Evolutionary conservation across 2,113 vertebrate species (phyloP), one percentile per base, ranked within the genome.

Genomic region (Brevimyrus niger): DNA sequence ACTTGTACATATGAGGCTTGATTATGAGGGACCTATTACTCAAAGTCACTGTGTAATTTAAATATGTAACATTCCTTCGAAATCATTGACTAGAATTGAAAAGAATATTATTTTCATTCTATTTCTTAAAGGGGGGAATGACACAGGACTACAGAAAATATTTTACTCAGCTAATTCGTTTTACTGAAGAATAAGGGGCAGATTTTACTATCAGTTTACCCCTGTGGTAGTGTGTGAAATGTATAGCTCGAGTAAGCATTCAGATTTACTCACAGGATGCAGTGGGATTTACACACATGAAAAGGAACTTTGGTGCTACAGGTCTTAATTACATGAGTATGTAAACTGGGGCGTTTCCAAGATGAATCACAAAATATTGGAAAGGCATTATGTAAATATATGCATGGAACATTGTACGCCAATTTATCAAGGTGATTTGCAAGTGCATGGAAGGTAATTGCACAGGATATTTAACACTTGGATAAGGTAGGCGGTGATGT

Each of bases 391-490:
- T 80, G 73, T 80, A 80, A 80, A 80, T 80, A 80, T 80, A 80
- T 80, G 35, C 73, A 80, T 80, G 73, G 73, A 38, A 80, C 73
- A 80, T 80, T 76, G 69, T 76, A 76, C 69, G 35, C 69, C 73
- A 80, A 80, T 80, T 80, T 80, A 80, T 80, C 73, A 80, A 80
- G 73, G 73, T 80, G 73, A 80, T 80, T 80, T 80, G 73, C 73
- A 80, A 80, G 73, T 80, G 73, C 73, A 80, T 35, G 73, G 73
- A 80, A 80, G 73, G 31, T 80, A 80, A 80, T 80, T 80, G 73
- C 73, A 80, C 15, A 38, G 73, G 35, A 80, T 80, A 80, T 80
- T 80, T 80, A 80, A 80, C 73, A 80, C 73, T 80, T 80, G 73
- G 73, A 80, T 35, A 80, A 80, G 73, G 35, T 80, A 80, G 35